Conservation (phyloP, 2,888 invertebrate species). For the Diplazon laetatorius region DNA sequence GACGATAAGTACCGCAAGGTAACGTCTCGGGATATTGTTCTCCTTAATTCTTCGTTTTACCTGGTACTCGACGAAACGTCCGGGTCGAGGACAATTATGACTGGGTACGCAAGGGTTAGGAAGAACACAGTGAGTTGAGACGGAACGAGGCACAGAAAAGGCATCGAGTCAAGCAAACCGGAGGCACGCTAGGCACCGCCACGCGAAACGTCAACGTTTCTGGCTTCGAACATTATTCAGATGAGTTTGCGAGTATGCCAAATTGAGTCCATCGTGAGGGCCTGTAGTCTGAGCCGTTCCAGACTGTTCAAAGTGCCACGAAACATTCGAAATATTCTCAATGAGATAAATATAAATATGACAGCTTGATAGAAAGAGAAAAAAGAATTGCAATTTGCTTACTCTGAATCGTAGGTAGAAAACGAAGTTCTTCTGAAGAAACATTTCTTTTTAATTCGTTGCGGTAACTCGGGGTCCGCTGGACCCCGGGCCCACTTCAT, state of each 20-base stretch:
- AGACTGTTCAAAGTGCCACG: background rate
- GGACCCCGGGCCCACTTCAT: too few species aligned
- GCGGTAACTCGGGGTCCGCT: too few species aligned
- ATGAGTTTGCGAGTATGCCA: constrained; percentile 54
- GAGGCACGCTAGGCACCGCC: constrained; percentile 73
- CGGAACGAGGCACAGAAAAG: constrained; percentile 40
- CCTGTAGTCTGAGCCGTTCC: background rate
- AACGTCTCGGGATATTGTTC: constrained; percentile 1
- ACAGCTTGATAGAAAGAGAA: background rate
- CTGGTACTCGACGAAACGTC: constrained; percentile 62
- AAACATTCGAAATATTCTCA: background rate
- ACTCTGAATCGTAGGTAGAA: too few species aligned
- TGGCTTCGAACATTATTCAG: constrained; percentile 76
- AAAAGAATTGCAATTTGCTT: too few species aligned
- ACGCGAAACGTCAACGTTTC: constrained; percentile 71
- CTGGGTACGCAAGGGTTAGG: constrained; percentile 54
- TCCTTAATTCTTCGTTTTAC: constrained; percentile 35
- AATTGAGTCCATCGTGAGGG: constrained; percentile 21
- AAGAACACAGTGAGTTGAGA: constrained; percentile 23
- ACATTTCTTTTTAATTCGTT: too few species aligned
- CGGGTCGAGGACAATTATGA: constrained; percentile 76
- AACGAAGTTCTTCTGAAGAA: too few species aligned
- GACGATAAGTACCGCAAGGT: background rate
- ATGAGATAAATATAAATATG: constrained; percentile 10
- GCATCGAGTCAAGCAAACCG: constrained; percentile 54